A percentile compares a stretch with the other conserved stretches of the same genome.
Evolutionary conservation across 1,140 invertebrate genomes (phyloP).

Genomic region (Diachasmimorpha longicaudata): DNA sequence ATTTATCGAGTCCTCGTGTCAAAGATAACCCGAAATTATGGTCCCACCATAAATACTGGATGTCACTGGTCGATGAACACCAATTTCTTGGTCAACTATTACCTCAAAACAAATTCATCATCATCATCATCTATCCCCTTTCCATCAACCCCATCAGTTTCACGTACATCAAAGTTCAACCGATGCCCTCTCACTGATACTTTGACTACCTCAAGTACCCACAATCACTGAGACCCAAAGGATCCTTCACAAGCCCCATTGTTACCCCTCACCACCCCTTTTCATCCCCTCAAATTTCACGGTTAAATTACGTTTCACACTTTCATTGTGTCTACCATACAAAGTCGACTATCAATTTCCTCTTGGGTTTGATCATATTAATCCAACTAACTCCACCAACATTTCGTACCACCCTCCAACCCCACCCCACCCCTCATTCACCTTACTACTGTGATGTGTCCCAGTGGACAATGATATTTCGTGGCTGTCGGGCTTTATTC

Average conservation of each 20-base stretch:
- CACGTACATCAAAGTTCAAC: not conserved
- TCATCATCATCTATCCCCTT: not conserved
- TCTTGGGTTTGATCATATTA: not conserved
- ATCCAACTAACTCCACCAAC: not conserved
- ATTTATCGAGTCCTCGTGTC: no score
- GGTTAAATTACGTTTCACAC: slow-evolving; percentile 8
- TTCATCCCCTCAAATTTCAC: not conserved
- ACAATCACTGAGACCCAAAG: not conserved
- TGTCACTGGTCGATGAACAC: not conserved
- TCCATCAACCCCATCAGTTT: not conserved
- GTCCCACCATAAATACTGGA: not conserved
- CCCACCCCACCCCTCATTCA: no score
- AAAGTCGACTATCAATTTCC: not conserved
- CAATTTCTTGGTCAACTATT: not conserved
- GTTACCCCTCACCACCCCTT: no score
- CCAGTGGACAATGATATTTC: not conserved
- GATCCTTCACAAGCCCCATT: not conserved
- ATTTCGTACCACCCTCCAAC: not conserved
- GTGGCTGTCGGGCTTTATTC: not conserved
- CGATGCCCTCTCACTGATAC: not conserved
- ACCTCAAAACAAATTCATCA: not conserved
- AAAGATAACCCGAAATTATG: no score
- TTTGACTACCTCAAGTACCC: not conserved
- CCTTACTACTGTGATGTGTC: not conserved
- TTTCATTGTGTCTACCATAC: not conserved